Evolutionary conservation across 2,113 vertebrate genomes (phyloP), one percentile per base, ranked within the genome.

Genomic region (Sialia sialis): DNA sequence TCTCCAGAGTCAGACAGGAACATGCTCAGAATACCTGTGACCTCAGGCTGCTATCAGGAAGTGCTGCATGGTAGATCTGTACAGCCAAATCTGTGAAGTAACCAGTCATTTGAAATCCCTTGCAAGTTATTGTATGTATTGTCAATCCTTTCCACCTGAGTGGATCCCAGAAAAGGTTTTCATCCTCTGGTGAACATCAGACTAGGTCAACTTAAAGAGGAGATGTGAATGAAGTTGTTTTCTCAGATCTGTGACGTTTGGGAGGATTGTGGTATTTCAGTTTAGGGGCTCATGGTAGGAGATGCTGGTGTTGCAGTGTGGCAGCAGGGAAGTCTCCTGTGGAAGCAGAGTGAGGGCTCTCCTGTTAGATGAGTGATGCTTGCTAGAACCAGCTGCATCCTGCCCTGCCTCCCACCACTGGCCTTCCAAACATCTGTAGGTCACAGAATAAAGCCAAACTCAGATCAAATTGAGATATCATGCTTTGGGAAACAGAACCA

Each of bases 81-180:
- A 38, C 5, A 3, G 46, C 85, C 4, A 3, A n/a, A 78, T 69
- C 90, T 13, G 1, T 91, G 29, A 89, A 87, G 64, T 58, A 93
- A 72, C 62, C 48, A 84, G 62, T 83, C 75, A 25, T 68, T 87
- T 87, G 78, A 88, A 90, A 91, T 96, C 87, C 70, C 74, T 67
- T 85, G 84, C 70, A 83, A 86, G 54, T 68, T 88, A 87, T 43
- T 91, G 70, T 94, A 17, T 72, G 17, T 82, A 9, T 75, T 95
- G 84, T 91, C 88, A 96, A 62, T 94, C 85, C 75, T 96, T 93
- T 88, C 81, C 85, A 93, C 92, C 79, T 88, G 67, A 92, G 59
- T 27, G 72, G 63, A 32, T 88, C 55, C 2, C 2, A 19, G 63
- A 84, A 90, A 82, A 32, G 58, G 32, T 88, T 95, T 96, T 94